phyloP scores from a whole-genome alignment of 2,888 invertebrate genomes.

The Odontocolon sp. region DNA sequence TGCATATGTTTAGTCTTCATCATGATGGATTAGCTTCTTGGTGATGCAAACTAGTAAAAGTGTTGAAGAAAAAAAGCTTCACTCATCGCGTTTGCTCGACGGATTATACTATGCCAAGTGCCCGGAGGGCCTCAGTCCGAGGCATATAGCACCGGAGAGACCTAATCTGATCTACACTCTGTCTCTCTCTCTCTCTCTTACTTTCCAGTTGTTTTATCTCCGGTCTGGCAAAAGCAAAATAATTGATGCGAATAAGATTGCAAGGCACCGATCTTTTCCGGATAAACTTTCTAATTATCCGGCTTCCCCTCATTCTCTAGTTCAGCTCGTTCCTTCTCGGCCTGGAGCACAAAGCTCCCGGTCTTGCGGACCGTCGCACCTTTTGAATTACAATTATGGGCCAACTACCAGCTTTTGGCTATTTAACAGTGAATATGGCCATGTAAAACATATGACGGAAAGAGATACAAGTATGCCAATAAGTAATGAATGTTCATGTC shows the following conservation, averaged over 20 bases:
- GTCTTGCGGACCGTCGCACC: background rate
- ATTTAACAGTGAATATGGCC: too few relatives aligned
- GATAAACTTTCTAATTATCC: constrained; percentile 74
- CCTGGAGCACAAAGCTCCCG: constrained; percentile 26
- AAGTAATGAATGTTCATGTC: too few relatives aligned
- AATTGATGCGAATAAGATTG: constrained; percentile 71
- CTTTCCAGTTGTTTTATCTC: constrained; percentile 47
- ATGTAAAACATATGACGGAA: too few relatives aligned
- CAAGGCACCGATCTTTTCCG: constrained; percentile 63
- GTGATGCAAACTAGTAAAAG: background rate
- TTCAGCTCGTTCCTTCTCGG: constrained; percentile 42
- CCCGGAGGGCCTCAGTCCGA: constrained; percentile 10
- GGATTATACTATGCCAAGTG: constrained; percentile 33
- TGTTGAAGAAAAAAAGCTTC: constrained; percentile 15
- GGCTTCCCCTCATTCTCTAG: constrained; percentile 52
- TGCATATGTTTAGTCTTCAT: too few relatives aligned
- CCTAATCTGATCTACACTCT: constrained; percentile 57
- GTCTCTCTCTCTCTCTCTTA: constrained; percentile 38
- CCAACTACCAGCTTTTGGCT: constrained; percentile 3
- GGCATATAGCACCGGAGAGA: constrained; percentile 39
- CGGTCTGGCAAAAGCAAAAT: constrained; percentile 59
- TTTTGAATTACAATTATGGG: too few relatives aligned
- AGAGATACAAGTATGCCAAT: too few relatives aligned
- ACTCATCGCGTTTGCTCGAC: constrained; percentile 44
- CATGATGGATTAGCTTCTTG: too few relatives aligned